Base-by-base conservation (phyloP, 2,888 invertebrate species). In the Morinoia aosen region DNA sequence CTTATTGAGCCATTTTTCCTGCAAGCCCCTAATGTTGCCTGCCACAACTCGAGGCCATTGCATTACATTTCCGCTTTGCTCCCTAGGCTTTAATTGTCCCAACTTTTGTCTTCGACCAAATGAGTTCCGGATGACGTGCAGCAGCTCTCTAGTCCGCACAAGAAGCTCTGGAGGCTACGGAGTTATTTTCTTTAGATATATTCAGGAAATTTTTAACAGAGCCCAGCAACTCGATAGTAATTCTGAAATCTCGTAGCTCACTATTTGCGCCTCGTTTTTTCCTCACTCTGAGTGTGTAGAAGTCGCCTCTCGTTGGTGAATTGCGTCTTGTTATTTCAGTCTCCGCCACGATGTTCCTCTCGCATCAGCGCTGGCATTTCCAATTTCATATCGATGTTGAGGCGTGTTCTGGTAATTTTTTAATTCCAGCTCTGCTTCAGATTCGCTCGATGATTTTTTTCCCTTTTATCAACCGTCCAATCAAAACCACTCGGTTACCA, bases 71-170 rank as follows among this genome's bases (percentile, higher is more conserved):
- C 76, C 76, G 25, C 25, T 2, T 76, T 76, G 76, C 76, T 76
- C 76, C 76, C 76, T 76, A 33, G 76, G 76, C 76, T 76, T 76
- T 76, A 76, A 76, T 76, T 76, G 76, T 76, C 76, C 76, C 76
- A 76, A 76, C 76, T 76, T 76, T 76, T 76, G 76, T 33, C 76
- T 76, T 76, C 76, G 12, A 76, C 76, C 25, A 76, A 76, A 76
- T 76, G 76, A 76, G 76, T 76, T 76, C 76, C 33, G 33, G 76
- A 76, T 76, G 76, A 76, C 33, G 76, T 76, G 76, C 25, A 8
- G 33, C 8, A 10, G 76, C 16, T 16, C 76, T 16, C 33, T 33
- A 3, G 19, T 16, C 76, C 76, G 10, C 76, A 76, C 8, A 76
- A 76, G 76, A 76, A 76, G 25, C 76, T 0, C 33, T 33, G 76